Evolutionary conservation across 2,888 invertebrate species (phyloP).

Genomic region (Chymomyza amoena): DNA sequence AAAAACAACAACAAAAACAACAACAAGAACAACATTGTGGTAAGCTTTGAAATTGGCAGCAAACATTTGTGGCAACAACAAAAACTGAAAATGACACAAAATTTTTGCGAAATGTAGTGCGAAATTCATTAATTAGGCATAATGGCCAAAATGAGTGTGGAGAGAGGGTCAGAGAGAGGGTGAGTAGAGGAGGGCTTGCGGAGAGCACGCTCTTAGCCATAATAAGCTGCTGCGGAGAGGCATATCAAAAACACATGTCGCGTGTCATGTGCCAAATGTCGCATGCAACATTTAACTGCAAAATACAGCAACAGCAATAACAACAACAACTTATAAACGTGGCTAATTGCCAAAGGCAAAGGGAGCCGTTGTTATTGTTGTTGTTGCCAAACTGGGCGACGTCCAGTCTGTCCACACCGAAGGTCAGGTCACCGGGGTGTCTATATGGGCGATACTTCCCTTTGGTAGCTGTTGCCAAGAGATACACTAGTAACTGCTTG

Average conservation of each 20-base stretch:
- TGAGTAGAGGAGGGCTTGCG: neutral
- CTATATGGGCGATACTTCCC: neutral
- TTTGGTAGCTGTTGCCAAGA: neutral
- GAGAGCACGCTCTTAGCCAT: constrained; percentile 18
- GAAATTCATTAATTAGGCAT: constrained; percentile 70
- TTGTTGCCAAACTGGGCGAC: constrained; percentile 3
- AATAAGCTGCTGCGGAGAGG: constrained; percentile 25
- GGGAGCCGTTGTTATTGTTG: neutral
- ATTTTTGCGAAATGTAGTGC: constrained; percentile 60
- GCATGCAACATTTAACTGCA: constrained; percentile 73
- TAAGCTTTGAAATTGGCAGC: constrained; percentile 4
- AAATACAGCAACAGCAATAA: constrained; percentile 26
- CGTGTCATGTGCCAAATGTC: constrained; percentile 63
- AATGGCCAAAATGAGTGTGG: constrained; percentile 30
- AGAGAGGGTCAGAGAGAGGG: no score
- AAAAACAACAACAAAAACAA: no score
- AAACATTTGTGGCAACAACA: neutral
- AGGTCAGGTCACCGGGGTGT: constrained; percentile 37
- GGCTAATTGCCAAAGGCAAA: constrained; percentile 53
- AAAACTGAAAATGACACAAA: constrained; percentile 32
- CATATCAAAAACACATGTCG: constrained; percentile 65
- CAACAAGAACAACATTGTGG: neutral
- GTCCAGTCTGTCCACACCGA: constrained; percentile 29
- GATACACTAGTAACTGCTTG: neutral
- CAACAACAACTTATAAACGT: constrained; percentile 47